These are phyloP conservation scores for Peribatodes rhomboidaria DNA, from an alignment of 2,888 invertebrate genomes.

Conservation along the genomic window DNA sequence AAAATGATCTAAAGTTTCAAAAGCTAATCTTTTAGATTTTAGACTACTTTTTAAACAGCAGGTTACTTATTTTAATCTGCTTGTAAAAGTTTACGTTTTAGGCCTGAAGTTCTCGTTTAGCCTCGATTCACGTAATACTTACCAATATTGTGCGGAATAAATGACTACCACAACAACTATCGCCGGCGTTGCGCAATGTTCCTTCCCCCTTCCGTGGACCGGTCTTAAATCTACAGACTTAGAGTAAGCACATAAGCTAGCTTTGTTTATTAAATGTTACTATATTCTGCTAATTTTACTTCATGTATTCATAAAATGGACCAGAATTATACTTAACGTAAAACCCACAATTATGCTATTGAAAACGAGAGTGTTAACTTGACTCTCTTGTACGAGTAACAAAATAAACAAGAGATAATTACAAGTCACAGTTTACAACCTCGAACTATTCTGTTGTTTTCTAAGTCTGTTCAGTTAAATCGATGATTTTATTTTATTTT, in stretches of 20 bases:
- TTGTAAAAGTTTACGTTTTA: constrained; percentile 2
- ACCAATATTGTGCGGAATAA: constrained; percentile 35
- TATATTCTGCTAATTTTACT: neutral
- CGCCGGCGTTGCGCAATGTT: constrained; percentile 39
- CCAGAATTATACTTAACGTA: no score
- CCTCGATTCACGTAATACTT: constrained; percentile 34
- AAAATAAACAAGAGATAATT: no score
- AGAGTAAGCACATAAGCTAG: neutral
- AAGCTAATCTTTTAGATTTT: neutral
- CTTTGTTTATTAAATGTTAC: neutral
- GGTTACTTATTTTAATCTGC: no score
- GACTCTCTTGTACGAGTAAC: no score
- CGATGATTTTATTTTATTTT: neutral
- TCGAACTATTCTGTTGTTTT: neutral
- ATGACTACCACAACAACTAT: constrained; percentile 33
- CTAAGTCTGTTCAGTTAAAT: neutral
- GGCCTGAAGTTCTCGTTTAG: constrained; percentile 17
- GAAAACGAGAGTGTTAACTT: no score
- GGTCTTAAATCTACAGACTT: constrained; percentile 31
- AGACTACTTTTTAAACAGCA: neutral
- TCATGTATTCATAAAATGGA: neutral
- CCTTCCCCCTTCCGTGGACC: constrained; percentile 43
- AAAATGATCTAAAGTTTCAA: no score
- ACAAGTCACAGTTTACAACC: no score
- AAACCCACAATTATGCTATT: no score